A percentile compares a stretch with the other conserved stretches of the same genome.
These are phyloP conservation scores for Peromyscus aztecus DNA, from an alignment of 2,797 vertebrate species.

Conservation along the genomic window DNA sequence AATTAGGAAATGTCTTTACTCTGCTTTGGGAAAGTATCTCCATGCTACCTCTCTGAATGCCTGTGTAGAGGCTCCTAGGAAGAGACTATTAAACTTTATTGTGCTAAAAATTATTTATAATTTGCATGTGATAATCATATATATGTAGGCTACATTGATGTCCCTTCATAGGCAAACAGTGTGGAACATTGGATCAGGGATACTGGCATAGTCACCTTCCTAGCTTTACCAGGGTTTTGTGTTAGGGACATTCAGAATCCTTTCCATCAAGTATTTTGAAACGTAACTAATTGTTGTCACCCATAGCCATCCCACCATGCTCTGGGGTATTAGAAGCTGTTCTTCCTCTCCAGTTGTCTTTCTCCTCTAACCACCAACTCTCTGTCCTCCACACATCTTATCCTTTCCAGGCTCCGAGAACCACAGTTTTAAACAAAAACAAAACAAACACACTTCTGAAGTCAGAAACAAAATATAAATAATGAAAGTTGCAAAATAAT, in stretches of 20 bases:
- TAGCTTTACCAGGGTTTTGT: background rate
- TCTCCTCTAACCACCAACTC: background rate
- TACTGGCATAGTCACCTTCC: background rate
- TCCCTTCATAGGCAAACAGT: background rate
- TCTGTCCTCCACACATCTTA: background rate
- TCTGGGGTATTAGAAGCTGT: background rate
- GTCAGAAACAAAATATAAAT: slow-evolving; percentile 54
- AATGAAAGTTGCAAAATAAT: background rate
- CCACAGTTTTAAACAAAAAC: background rate
- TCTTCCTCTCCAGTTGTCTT: background rate
- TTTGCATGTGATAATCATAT: no score
- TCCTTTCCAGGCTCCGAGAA: background rate
- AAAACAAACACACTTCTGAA: slow-evolving; percentile 6
- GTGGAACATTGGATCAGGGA: background rate
- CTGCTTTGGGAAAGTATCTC: slow-evolving; percentile 7
- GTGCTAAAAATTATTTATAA: background rate
- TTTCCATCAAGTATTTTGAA: background rate
- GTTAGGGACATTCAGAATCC: background rate
- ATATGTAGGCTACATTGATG: background rate
- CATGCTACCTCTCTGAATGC: background rate
- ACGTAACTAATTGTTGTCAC: background rate
- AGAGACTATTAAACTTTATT: slow-evolving; percentile 12
- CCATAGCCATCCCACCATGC: background rate
- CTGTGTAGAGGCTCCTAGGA: background rate
- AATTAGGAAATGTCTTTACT: slow-evolving; percentile 45